Percentiles rank a stretch among this genome's conserved stretches.
Conservation (phyloP, 2,113 vertebrate species). For the Tychaedon coryphoeus region DNA sequence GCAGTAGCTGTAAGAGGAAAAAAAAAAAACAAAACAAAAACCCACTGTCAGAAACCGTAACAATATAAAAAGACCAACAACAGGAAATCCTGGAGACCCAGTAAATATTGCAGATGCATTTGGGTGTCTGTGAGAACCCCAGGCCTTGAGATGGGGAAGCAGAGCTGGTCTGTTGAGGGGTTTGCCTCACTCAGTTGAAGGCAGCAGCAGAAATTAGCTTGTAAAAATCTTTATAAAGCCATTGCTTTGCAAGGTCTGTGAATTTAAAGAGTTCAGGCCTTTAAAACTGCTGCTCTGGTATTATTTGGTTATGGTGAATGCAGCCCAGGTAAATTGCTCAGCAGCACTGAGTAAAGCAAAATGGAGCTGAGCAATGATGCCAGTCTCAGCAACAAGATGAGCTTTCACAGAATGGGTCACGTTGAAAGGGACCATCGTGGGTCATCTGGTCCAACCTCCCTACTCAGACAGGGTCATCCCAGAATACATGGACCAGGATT, state of each 20-base stretch:
- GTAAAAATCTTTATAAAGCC: not conserved
- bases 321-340: rapidly evolving
- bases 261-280: not conserved
- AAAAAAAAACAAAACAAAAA: not conserved
- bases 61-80: not conserved
- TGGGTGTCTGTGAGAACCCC: rapidly evolving
- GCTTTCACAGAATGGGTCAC: not conserved
- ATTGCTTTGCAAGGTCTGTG: not conserved
- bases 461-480: not conserved
- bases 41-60: not conserved
- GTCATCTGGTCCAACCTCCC: not conserved
- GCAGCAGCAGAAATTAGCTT: rapidly evolving
- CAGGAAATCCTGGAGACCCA: no score
- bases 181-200: not conserved
- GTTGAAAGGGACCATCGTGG: not conserved
- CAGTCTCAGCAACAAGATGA: rapidly evolving
- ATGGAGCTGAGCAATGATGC: not conserved
- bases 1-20: not conserved
- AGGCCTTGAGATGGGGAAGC: not conserved
- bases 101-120: rapidly evolving
- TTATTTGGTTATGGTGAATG: rapidly evolving
- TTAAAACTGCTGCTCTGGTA: not conserved
- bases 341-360: not conserved
- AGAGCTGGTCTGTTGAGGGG: rapidly evolving
- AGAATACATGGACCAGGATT: no score